A percentile compares a stretch with the other conserved stretches of the same genome.
These are phyloP conservation scores for Limosa lapponica DNA, from an alignment of 2,797 vertebrate genomes.

Conservation along the genomic window DNA sequence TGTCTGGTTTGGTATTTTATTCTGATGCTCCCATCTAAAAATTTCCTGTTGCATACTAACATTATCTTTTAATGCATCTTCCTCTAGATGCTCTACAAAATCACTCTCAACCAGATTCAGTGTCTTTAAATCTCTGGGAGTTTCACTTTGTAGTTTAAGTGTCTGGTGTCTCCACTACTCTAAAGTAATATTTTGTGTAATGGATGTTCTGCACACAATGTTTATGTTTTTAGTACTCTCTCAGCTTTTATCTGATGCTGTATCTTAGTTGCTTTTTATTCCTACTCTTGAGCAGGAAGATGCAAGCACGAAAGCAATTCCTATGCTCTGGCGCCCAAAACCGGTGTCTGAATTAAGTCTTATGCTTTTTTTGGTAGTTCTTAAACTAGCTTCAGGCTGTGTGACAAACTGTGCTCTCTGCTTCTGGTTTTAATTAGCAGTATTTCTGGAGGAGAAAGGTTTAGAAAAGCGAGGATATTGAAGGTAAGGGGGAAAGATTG, in stretches of 20 bases:
- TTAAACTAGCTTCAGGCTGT: not conserved
- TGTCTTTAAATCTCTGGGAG: not conserved
- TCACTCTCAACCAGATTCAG: not conserved
- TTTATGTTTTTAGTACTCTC: not conserved
- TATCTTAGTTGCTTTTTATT: not conserved
- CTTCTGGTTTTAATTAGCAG: not conserved
- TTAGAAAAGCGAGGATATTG: not conserved
- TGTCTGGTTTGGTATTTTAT: not conserved
- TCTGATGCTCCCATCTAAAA: not conserved
- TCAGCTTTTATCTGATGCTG: not conserved
- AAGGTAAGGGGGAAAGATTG: not conserved
- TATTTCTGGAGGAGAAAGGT: not conserved
- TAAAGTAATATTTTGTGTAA: not conserved
- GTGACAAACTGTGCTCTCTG: not conserved
- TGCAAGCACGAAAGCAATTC: not conserved
- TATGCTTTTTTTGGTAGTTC: not conserved
- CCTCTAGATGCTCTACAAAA: not conserved
- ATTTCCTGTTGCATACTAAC: not conserved
- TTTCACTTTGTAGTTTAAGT: not conserved
- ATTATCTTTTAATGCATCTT: not conserved
- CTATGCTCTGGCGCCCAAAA: not conserved
- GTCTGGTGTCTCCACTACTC: not conserved
- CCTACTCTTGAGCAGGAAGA: not conserved
- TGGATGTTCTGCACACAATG: not conserved
- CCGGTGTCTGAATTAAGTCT: not conserved